phyloP scores from a whole-genome alignment of 2,113 vertebrate species.

The Xiphorhynchus elegans region DNA sequence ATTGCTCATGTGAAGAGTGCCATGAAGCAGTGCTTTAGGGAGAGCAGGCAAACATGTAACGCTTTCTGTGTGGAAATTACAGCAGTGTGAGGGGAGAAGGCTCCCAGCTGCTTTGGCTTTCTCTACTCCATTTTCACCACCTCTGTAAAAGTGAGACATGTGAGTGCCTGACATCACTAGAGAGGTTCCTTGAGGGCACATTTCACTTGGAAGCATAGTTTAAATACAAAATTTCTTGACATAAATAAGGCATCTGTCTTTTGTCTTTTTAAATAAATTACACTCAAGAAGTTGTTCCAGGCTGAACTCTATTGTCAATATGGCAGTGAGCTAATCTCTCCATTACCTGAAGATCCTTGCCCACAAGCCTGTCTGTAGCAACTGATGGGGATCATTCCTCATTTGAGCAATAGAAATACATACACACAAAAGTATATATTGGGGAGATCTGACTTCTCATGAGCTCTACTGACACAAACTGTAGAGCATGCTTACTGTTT shows the following conservation, averaged over 20 bases:
- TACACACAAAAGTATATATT: neutral
- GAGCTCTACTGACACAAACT: neutral
- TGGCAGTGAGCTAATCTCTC: neutral
- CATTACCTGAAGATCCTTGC: neutral
- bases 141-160: neutral
- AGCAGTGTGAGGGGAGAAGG: neutral
- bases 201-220: neutral
- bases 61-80: neutral
- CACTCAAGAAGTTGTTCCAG: neutral
- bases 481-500: neutral
- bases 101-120: neutral
- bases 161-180: neutral
- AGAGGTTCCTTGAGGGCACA: neutral
- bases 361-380: neutral
- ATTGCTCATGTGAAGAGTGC: neutral
- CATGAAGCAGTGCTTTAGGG: neutral
- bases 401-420: neutral
- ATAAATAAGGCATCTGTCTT: neutral
- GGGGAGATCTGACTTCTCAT: neutral
- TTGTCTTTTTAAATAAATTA: constrained; percentile 21
- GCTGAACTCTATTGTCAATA: neutral
- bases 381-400: neutral
- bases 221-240: neutral
- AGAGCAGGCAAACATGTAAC: neutral
- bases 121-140: neutral